A percentile compares a stretch with the other conserved stretches of the same genome.
phyloP scores from a whole-genome alignment of 92 coral and sea anemone species.

The Chrysogorgia sp. region DNA sequence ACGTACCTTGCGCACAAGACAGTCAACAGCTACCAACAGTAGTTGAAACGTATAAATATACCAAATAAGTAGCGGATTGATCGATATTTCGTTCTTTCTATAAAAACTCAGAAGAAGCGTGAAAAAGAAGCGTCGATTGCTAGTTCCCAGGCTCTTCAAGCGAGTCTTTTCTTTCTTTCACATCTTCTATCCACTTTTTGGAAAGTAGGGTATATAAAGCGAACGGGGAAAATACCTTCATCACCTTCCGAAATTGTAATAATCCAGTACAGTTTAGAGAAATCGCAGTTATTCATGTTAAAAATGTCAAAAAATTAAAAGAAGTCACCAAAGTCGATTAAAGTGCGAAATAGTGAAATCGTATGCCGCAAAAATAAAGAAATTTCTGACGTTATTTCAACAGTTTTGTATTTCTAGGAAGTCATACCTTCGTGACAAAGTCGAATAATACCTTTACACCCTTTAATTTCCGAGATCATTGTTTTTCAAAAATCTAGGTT shows the following conservation, averaged over 20 bases:
- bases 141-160: no score
- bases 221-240: conserved; percentile 2
- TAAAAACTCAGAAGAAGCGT: no score
- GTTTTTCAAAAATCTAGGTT: not conserved
- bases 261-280: conserved; percentile 13
- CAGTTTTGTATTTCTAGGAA: not conserved
- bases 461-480: not conserved
- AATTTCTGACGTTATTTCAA: not conserved
- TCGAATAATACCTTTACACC: not conserved
- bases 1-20: no score
- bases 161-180: no score
- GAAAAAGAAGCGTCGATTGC: no score
- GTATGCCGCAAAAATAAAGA: conserved; percentile 8
- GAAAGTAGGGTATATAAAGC: no score
- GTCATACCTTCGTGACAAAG: not conserved
- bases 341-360: conserved; percentile 2
- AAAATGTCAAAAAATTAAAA: not conserved
- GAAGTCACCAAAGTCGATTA: conserved; percentile 16
- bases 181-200: no score
- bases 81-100: no score
- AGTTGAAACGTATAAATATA: no score
- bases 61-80: no score
- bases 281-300: conserved; percentile 10
- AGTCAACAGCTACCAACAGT: no score
- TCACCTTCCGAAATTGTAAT: conserved; percentile 5